phyloP scores from a whole-genome alignment of 64 coral and sea anemone species.

The Pocillopora verrucosa region DNA sequence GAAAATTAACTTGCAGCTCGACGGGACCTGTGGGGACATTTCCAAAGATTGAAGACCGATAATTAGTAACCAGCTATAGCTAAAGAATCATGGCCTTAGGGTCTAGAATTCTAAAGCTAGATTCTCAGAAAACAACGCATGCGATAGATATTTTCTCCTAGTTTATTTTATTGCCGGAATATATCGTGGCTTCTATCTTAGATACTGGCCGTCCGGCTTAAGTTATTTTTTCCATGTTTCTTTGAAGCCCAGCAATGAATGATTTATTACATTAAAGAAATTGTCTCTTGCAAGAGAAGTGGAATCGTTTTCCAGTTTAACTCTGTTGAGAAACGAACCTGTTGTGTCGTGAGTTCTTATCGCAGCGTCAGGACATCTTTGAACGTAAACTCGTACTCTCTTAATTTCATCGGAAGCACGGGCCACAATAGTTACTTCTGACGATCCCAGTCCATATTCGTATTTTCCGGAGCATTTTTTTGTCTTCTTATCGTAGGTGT shows the following conservation, averaged over 20 bases:
- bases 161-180: too few relatives aligned
- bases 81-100: too few relatives aligned
- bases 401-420: conserved; percentile 33
- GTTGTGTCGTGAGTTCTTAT: conserved; percentile 14
- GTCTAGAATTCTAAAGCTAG: too few relatives aligned
- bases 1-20: conserved; percentile 20
- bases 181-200: too few relatives aligned
- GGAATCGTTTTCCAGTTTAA: too few relatives aligned
- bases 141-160: too few relatives aligned
- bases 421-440: conserved; percentile 41
- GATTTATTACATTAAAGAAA: background rate
- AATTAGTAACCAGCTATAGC: too few relatives aligned
- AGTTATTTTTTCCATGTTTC: too few relatives aligned
- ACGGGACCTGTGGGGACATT: background rate
- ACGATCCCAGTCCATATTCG: conserved; percentile 9
- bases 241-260: too few relatives aligned
- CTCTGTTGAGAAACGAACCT: background rate
- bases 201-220: too few relatives aligned
- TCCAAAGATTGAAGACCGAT: too few relatives aligned
- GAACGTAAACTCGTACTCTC: conserved; percentile 27
- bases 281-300: background rate
- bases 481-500: conserved; percentile 21
- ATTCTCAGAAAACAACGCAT: too few relatives aligned
- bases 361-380: conserved; percentile 39
- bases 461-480: conserved; percentile 25